These are phyloP conservation scores for Lepidocolaptes lacrymiger DNA, from an alignment of 2,797 vertebrate genomes.

Conservation along the genomic window DNA sequence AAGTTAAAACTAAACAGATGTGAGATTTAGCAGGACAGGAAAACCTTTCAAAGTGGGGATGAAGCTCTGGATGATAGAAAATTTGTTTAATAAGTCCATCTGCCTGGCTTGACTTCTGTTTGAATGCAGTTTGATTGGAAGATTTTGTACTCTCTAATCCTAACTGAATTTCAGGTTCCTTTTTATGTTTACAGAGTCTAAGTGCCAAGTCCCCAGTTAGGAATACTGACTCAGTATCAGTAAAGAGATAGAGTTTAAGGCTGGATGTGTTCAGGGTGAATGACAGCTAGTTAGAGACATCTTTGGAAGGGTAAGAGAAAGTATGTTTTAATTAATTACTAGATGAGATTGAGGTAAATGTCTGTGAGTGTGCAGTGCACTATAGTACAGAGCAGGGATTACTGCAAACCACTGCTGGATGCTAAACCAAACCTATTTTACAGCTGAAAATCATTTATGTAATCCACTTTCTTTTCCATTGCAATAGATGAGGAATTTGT, in stretches of 20 bases:
- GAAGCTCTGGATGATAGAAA: not conserved
- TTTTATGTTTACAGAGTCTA: not conserved
- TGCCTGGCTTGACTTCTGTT: not conserved
- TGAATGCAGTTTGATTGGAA: not conserved
- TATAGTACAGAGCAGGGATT: not conserved
- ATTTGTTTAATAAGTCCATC: not conserved
- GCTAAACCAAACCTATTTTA: not conserved
- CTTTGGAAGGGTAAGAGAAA: not conserved
- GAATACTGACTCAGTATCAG: not conserved
- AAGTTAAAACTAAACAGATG: not conserved
- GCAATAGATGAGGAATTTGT: not conserved
- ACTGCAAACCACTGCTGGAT: not conserved
- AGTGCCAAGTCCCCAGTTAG: not conserved
- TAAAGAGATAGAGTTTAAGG: not conserved
- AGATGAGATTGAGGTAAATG: not conserved
- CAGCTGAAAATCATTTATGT: not conserved
- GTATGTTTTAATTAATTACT: not conserved
- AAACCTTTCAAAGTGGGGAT: not conserved
- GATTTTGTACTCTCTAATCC: not conserved
- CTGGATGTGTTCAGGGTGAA: not conserved
- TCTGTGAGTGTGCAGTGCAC: not conserved
- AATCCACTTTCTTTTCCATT: not conserved
- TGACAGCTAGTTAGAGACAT: not conserved
- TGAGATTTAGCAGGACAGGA: not conserved
- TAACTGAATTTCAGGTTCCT: not conserved